These are phyloP conservation scores for Xanthorhoe spadicearia DNA, from an alignment of 2,888 invertebrate species.

Conservation along the genomic window DNA sequence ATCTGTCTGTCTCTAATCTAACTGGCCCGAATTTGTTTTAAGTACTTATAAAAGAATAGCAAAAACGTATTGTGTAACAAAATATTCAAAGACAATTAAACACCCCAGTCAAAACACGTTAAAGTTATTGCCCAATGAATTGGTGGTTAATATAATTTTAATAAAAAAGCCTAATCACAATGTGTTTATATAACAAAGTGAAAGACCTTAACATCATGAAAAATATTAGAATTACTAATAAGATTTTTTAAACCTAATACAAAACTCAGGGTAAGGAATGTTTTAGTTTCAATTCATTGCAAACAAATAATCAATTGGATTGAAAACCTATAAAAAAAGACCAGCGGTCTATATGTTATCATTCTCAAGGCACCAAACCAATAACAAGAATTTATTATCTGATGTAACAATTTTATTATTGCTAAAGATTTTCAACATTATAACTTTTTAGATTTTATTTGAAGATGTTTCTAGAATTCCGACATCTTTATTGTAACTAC, in stretches of 20 bases:
- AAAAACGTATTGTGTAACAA: not conserved
- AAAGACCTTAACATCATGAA: constrained; percentile 19
- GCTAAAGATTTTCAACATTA: constrained; percentile 31
- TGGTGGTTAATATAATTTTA: constrained; percentile 28
- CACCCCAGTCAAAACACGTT: not conserved
- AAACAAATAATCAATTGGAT: not conserved
- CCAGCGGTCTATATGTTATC: not conserved
- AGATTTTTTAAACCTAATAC: not conserved
- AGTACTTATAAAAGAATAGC: too few species aligned
- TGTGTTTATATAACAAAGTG: constrained; percentile 46
- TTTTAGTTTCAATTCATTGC: not conserved
- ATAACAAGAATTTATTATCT: constrained; percentile 25
- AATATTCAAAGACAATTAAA: not conserved
- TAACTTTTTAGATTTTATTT: constrained; percentile 30
- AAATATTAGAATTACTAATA: not conserved
- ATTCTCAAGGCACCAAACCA: constrained; percentile 30
- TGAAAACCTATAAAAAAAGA: constrained; percentile 4
- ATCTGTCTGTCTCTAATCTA: too few species aligned
- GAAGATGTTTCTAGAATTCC: constrained; percentile 27
- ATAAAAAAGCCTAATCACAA: constrained; percentile 44
- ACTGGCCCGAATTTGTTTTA: too few species aligned
- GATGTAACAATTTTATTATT: constrained; percentile 32
- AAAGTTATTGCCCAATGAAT: constrained; percentile 13
- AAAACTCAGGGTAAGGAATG: not conserved
- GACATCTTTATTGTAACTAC: constrained; percentile 20